phyloP scores from a whole-genome alignment of 2,797 vertebrate genomes.

The Crocidura indochinensis region DNA sequence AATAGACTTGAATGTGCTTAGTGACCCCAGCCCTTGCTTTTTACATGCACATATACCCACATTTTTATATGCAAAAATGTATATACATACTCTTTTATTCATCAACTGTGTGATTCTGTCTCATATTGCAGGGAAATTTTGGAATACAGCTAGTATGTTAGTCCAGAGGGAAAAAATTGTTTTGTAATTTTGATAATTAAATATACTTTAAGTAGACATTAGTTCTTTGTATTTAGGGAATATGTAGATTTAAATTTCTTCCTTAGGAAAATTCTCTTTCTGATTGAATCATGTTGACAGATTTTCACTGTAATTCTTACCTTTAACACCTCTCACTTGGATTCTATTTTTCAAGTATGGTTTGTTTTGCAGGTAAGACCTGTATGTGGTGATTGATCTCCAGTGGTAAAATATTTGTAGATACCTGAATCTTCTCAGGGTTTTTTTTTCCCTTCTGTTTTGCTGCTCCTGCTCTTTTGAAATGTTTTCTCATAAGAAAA shows the following conservation, averaged over 20 bases:
- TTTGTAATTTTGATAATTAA: slow-evolving; percentile 69
- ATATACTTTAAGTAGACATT: slow-evolving; percentile 61
- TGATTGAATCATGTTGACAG: slow-evolving; percentile 64
- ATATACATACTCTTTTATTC: not conserved
- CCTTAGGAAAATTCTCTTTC: slow-evolving; percentile 62
- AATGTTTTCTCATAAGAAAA: slow-evolving; percentile 40
- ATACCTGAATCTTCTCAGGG: not conserved
- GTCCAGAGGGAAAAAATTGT: slow-evolving; percentile 32
- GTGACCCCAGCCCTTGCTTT: not conserved
- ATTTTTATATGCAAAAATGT: no score
- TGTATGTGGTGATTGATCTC: not conserved
- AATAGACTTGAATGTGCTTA: slow-evolving; percentile 71
- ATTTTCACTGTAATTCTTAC: slow-evolving; percentile 60
- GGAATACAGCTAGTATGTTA: slow-evolving; percentile 52
- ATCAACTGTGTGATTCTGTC: not conserved
- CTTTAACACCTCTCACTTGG: slow-evolving; percentile 39
- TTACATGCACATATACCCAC: not conserved
- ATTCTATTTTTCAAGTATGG: slow-evolving; percentile 52
- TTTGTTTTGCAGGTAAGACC: slow-evolving; percentile 24
- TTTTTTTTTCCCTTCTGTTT: not conserved
- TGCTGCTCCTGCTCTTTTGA: not conserved
- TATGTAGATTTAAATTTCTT: slow-evolving; percentile 60
- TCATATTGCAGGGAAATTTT: slow-evolving; percentile 20
- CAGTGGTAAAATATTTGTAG: not conserved
- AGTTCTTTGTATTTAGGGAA: slow-evolving; percentile 52